Evolutionary conservation across 1,140 invertebrate genomes (phyloP), one percentile per base, ranked within the genome.

Genomic region (Drosophila azteca): DNA sequence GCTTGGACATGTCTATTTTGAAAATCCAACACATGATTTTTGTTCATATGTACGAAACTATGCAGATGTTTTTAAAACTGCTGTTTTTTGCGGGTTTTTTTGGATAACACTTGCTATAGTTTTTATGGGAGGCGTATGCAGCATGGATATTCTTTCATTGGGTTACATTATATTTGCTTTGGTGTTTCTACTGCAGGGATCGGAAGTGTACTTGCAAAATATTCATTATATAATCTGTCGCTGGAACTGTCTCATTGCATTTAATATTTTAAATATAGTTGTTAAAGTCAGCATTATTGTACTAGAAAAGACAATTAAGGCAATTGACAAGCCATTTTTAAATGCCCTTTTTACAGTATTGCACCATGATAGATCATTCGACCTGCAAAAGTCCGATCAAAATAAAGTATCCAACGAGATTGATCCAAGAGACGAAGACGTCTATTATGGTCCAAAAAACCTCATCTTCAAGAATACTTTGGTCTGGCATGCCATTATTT

Each of bases 161-260:
- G 98, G 98, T 6, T 99, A 99, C 91, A 93, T 99, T 0, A 95
- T 99, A 46, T 97, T 97, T 11, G 97, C 97, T 0, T 99, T 99
- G 90, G 94, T 98, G 22, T 99, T 99, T 90, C 93, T 99, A 9
- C 99, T 98, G 97, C 96, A 97, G 92, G 98, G 98, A 35, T 97
- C 97, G 51, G 97, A 99, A 87, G 96, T 99, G 79, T 98, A 98
- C 88, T 92, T 98, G 6, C 94, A 96, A 83, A 97, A 97, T 0
- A 94, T 96, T 41, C 94, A 94, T 46, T 95, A 94, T 46, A 97
- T 99, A 51, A 92, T 98, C 0, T 95, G 95, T 90, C 97, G 96
- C 93, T 99, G 98, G 98, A 97, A 98, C 64, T 94, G 95, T 72
- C 88, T 99, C 0, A 93, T 99, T 17, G 95, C 95, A 0, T 99